Conservation (phyloP, 2,888 invertebrate species). For the Aporophyla lueneburgensis region DNA sequence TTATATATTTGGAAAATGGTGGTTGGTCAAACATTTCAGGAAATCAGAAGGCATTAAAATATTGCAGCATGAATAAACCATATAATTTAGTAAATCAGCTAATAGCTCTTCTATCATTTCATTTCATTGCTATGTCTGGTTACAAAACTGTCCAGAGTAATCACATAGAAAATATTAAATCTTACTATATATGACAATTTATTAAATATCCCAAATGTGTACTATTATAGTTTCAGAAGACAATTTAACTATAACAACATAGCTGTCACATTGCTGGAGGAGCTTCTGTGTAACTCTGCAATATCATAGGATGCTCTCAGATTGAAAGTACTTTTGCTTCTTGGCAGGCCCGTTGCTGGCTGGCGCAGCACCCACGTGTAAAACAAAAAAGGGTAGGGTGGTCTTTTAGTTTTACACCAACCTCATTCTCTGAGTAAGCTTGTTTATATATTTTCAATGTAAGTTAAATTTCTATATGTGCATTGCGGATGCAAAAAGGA, state of each 20-base stretch:
- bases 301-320: constrained; percentile 33
- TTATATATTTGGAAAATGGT: constrained; percentile 11
- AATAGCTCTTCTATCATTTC: constrained; percentile 42
- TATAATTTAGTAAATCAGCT: constrained; percentile 24
- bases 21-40: constrained; percentile 20
- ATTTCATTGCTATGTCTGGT: constrained; percentile 53
- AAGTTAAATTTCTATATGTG: too few species aligned
- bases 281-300: constrained; percentile 47
- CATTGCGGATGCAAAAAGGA: too few species aligned
- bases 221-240: constrained; percentile 63
- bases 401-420: too few species aligned
- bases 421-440: too few species aligned
- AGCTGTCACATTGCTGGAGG: constrained; percentile 52
- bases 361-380: too few species aligned
- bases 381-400: too few species aligned
- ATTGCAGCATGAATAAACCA: constrained; percentile 30
- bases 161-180: constrained; percentile 59
- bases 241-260: constrained; percentile 57
- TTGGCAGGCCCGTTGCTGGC: background rate
- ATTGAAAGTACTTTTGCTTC: background rate
- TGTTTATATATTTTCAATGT: too few species aligned
- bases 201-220: constrained; percentile 51
- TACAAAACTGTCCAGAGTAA: constrained; percentile 62
- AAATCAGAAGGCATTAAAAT: constrained; percentile 15
- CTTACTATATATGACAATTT: constrained; percentile 36